Conservation (phyloP, 2,113 vertebrate species). For the Bos taurus region ARS-UCD2.0 NC_037343.1:4345501-4346000, state of each 20-base stretch:
- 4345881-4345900: not conserved
- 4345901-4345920: not conserved
- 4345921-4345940: not conserved
- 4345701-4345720: not conserved
- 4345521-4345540: not conserved
- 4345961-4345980: not conserved
- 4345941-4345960: fast-evolving
- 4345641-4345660: not conserved
- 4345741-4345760: not conserved
- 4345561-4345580: not conserved
- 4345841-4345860: not conserved
- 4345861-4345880: not conserved
- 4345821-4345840: too few relatives aligned
- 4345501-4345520: not conserved
- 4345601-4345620: not conserved
- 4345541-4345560: not conserved
- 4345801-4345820: too few relatives aligned
- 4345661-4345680: not conserved
- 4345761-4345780: not conserved
- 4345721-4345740: not conserved
- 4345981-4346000: not conserved
- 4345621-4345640: not conserved
- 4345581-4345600: not conserved
- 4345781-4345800: not conserved
- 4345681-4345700: not conserved